Percentiles rank a stretch among this genome's conserved stretches.
These are phyloP conservation scores for Trachelus troglodyta DNA, from an alignment of 2,888 invertebrate species.

Conservation along the genomic window DNA sequence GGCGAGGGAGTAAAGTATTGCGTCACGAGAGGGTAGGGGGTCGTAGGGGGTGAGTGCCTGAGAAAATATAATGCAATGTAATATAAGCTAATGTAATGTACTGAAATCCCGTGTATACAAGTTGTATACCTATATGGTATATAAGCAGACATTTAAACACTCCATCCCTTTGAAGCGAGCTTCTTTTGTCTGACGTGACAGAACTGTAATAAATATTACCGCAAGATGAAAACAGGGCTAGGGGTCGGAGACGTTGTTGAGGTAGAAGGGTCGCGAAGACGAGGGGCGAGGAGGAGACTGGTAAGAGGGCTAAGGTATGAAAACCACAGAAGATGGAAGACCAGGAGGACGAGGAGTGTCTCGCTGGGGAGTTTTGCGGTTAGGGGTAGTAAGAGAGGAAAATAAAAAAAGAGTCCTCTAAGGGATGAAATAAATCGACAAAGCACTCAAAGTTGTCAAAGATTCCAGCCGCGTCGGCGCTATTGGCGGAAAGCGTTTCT, in stretches of 20 bases:
- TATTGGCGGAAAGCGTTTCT: neutral
- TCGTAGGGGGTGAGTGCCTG: neutral
- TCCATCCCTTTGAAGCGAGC: slow-evolving; percentile 25
- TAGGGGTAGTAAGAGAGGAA: slow-evolving; percentile 21
- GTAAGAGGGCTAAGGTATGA: neutral
- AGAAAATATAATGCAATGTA: neutral
- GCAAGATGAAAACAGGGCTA: slow-evolving; percentile 23
- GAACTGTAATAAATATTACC: slow-evolving; percentile 50
- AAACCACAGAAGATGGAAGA: neutral
- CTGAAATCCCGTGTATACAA: neutral
- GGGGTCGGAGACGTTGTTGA: slow-evolving; percentile 12
- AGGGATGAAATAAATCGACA: slow-evolving; percentile 64
- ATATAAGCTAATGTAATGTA: neutral
- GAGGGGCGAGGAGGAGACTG: neutral
- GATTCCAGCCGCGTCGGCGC: slow-evolving; percentile 38
- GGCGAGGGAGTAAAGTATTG: neutral
- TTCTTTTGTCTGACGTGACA: slow-evolving; percentile 35
- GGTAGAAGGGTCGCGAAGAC: slow-evolving; percentile 6
- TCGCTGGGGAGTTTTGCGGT: neutral
- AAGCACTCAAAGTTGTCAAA: slow-evolving; percentile 63
- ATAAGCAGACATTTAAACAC: slow-evolving; percentile 29
- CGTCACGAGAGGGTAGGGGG: neutral
- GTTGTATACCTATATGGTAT: slow-evolving; percentile 14
- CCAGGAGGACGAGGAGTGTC: neutral
- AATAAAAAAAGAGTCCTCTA: slow-evolving; percentile 44